Evolutionary conservation across 1,140 invertebrate species (phyloP), one percentile per base, ranked within the genome.

Genomic region (Ips typographus): DNA sequence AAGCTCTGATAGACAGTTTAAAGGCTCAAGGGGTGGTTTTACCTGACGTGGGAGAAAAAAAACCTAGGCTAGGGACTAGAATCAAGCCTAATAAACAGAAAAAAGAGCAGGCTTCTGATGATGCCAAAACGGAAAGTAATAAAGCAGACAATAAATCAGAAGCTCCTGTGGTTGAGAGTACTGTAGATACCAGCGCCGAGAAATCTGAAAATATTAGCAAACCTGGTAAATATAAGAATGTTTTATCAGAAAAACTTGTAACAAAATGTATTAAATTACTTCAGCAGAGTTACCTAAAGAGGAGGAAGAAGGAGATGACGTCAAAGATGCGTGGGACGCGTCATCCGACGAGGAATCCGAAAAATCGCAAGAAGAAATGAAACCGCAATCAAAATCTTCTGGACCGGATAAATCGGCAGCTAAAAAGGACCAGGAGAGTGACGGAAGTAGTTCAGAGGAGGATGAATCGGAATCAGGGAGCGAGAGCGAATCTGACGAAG

Each of bases 1-100:
- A 95, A 80, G 92, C 92, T 47, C 88, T 95, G 84, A 82, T 98
- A 52, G 93, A 97, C 67, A 89, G 90, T 2, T 82, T 96, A 42
- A 94, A 94, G 82, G 92, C 91, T 40, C 91, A 94, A 80, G 94
- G 94, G 44, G 79, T 91, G 8, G 82, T 84, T 71, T 73, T 88
- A 62, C 85, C 85, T 2, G 91, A 92, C 76, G 85, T 90, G 57
- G 87, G 85, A 4, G 89, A 91, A 56, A 90, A 90, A 75, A 89
- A 88, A 77, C 84, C 88, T 2, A 83, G 91, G 68, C 87, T 86
- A 72, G 91, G 90, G 43, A 93, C 91, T 2, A 86, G 91, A 78
- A 83, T 93, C 63, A 86, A 88, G 74, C 88, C 86, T 1, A 89
- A 85, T 66, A 95, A 93, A 80, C 83, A 86, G 61, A 90, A 91